Evolutionary conservation across 2,797 vertebrate species (phyloP).

Genomic region (Nothura maculosa): DNA sequence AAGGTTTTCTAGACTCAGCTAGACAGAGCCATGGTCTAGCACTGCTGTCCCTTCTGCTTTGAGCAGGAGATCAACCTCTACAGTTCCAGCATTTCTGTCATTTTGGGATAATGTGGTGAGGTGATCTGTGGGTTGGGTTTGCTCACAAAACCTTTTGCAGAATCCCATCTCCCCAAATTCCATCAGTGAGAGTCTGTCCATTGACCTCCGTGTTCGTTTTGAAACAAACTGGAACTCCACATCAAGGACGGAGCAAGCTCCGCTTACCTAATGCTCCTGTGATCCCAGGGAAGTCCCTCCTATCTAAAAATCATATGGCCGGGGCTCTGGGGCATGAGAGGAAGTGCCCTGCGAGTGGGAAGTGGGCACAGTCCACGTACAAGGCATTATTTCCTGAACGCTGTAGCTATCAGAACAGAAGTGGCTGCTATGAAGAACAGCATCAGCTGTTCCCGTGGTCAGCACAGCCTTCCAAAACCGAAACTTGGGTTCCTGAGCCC

Average conservation of each 20-base stretch:
- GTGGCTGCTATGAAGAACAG: background rate
- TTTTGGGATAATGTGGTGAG: background rate
- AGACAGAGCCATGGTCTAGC: background rate
- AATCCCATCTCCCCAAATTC: background rate
- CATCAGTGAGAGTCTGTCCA: background rate
- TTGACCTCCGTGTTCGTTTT: background rate
- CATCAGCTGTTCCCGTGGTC: background rate
- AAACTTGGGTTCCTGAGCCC: background rate
- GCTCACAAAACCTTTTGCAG: background rate
- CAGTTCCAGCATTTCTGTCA: background rate
- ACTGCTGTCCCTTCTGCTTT: background rate
- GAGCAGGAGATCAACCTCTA: background rate
- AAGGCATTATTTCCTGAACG: background rate
- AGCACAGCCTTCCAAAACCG: background rate
- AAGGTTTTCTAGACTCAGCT: background rate
- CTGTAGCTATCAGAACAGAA: background rate
- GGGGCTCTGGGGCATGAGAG: background rate
- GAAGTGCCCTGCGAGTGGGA: background rate
- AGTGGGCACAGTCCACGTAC: fast-evolving
- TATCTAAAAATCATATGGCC: background rate
- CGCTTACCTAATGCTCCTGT: background rate
- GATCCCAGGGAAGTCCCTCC: constrained; percentile 19
- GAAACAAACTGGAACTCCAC: background rate
- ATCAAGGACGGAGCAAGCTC: background rate
- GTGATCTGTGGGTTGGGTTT: background rate